Evolutionary conservation across 2,888 invertebrate genomes (phyloP), one percentile per base, ranked within the genome.

Genomic region (Syrista parreyssii): DNA sequence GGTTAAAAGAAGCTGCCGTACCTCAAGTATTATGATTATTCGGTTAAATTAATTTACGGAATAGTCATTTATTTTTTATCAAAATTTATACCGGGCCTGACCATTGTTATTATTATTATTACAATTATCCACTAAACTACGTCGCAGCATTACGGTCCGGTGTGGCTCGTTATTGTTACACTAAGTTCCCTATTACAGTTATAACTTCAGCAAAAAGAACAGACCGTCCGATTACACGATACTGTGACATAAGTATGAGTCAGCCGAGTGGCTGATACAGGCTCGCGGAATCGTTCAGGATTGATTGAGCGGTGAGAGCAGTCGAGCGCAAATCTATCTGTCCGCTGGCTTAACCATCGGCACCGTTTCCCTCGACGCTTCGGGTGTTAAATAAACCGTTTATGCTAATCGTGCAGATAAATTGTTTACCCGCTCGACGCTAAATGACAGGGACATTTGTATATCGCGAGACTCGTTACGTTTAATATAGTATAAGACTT

Each of bases 381-480:
- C 78, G 76, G 81, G 82, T 84, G 79, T 82, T 85, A 84, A 82
- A 85, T 85, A 84, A 84, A 84, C 84, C 84, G 82, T 83, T 86
- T 83, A 86, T 85, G 85, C 84, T 84, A 85, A 87, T 85, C 80
- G 81, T 2, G 55, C 23, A 55, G 55, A 55, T 55, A 55, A 55
- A 55, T 55, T 55, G 71, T 71, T 71, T 31, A 31, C 71, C 15
- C 15, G 33, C 71, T 30, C 71, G 71, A 31, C 31, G 33, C 33
- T 71, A 71, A 71, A 71, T 12, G 33, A 71, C 33, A 71, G 32
- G 32, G 71, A 71, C 71, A 71, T 30, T 33, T 31, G 32, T 31
- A 71, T 71, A 23, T 12, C 71, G 31, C 12, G 23, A 15, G 71
- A 71, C 71, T 71, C 23, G 32, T 71, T 71, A n/a, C n/a, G n/a